Evolutionary conservation across 2,888 invertebrate species (phyloP).

Genomic region (Drosophila cyrtoloma): DNA sequence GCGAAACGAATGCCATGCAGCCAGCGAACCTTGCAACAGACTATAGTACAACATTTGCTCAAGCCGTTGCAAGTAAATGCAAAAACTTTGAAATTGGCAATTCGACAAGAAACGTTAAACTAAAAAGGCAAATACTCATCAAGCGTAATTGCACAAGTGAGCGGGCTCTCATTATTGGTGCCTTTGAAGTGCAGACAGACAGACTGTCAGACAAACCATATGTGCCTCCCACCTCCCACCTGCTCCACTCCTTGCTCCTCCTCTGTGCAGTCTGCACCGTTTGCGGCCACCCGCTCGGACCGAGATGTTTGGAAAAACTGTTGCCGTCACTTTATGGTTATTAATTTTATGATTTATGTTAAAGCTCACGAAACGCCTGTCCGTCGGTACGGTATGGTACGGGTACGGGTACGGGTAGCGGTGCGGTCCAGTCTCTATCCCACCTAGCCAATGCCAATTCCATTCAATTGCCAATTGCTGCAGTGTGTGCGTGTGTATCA

Average conservation of each 20-base stretch:
- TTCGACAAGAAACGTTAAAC: slow-evolving; percentile 52
- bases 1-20: slow-evolving; percentile 40
- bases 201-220: slow-evolving; percentile 13
- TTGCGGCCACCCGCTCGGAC: slow-evolving; percentile 58
- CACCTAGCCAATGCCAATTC: slow-evolving; percentile 43
- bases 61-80: slow-evolving; percentile 18
- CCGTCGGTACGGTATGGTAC: slow-evolving; percentile 1
- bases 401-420: background rate
- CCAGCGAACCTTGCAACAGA: slow-evolving; percentile 40
- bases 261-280: slow-evolving; percentile 16
- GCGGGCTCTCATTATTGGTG: slow-evolving; percentile 29
- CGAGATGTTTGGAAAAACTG: slow-evolving; percentile 74
- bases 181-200: slow-evolving; percentile 48
- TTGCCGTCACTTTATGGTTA: slow-evolving; percentile 84
- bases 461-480: slow-evolving; percentile 56
- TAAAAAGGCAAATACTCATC: slow-evolving; percentile 40
- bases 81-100: slow-evolving; percentile 44
- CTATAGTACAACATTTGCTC: background rate
- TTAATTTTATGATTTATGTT: slow-evolving; percentile 85
- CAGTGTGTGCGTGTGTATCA: slow-evolving; percentile 53
- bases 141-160: slow-evolving; percentile 37
- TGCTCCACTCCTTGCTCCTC: background rate
- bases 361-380: slow-evolving; percentile 77
- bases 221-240: slow-evolving; percentile 1
- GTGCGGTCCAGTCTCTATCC: slow-evolving; percentile 4